Base-by-base conservation (phyloP, 2,797 vertebrate species). In the Micrastur ruficollis region DNA sequence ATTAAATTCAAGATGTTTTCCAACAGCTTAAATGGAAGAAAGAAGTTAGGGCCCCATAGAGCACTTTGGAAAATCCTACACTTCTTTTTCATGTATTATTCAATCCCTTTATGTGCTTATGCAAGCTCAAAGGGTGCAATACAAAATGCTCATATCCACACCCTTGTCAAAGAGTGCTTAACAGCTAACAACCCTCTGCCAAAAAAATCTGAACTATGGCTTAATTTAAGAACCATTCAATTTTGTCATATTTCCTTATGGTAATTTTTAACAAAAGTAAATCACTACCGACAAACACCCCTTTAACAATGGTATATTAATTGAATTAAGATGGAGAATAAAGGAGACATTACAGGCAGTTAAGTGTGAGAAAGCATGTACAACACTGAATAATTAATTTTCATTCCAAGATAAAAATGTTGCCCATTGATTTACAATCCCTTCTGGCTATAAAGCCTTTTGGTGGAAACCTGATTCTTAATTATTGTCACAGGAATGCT, bases 381-480 rank as follows among this genome's bases (percentile, higher is more conserved):
- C 70, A 20, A 97, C 97, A 97, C 96, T 98, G 98, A 98, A 98
- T 98, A 98, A 98, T 98, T 98, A 98, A 98, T 98, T 98, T 97
- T 96, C 90, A 40, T 97, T 97, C 96, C 86, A 90, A 44, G 95
- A 98, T 98, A 97, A 98, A 98, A 98, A 96, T 87, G 88, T 98
- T 98, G 98, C 97, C 98, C 97, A 98, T 98, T 97, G 97, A 99
- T 98, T 98, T 98, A 98, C 97, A 97, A 96, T 86, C 96, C 96
- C 98, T 98, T 98, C 98, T 98, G 97, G 98, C 96, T 98, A 97
- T 91, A 95, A 95, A 95, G 94, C 98, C 95, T 97, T 96, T 97
- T 89, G 94, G 97, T 96, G 89, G 98, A 98, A 98, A 99, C 97
- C 97, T 97, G 98, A 98, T 97, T 98, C 98, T 98, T 98, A 98